Evolutionary conservation across 2,888 invertebrate genomes (phyloP).

Genomic region (Adineta ricciae): DNA sequence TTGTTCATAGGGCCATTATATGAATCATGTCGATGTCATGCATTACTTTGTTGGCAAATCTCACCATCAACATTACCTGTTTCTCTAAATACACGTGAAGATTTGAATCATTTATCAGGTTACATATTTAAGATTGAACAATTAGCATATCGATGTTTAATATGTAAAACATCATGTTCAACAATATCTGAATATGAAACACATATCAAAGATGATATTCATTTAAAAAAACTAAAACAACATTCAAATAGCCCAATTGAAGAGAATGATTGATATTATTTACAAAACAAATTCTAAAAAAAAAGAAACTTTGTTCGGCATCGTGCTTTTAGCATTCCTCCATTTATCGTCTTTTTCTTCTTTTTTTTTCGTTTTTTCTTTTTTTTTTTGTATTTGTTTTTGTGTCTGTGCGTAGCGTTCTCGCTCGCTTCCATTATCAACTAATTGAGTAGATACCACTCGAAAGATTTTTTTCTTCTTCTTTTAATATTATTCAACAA

Average conservation of each 20-base stretch:
- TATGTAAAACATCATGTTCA: slow-evolving; percentile 5
- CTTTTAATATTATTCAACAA: not conserved
- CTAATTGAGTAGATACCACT: slow-evolving; percentile 3
- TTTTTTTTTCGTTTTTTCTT: not conserved
- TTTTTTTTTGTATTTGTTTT: not conserved
- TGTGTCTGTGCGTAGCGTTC: slow-evolving; percentile 7
- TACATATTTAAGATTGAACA: slow-evolving; percentile 5
- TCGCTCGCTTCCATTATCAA: slow-evolving; percentile 7
- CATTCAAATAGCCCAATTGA: not conserved
- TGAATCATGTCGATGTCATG: slow-evolving; percentile 13
- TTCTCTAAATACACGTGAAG: not conserved
- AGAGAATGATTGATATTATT: not conserved
- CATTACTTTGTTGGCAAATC: not conserved
- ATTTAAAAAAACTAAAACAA: not conserved
- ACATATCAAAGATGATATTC: slow-evolving; percentile 2
- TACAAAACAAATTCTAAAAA: not conserved
- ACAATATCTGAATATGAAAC: not conserved
- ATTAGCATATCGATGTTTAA: not conserved
- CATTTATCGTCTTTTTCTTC: not conserved
- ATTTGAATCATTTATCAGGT: not conserved
- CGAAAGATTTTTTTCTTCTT: not conserved
- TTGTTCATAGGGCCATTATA: not conserved
- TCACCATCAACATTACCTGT: not conserved
- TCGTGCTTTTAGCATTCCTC: slow-evolving; percentile 7
- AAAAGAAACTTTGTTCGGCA: not conserved